Evolutionary conservation across 2,888 invertebrate genomes (phyloP).

Genomic region (Pandemis heparana): DNA sequence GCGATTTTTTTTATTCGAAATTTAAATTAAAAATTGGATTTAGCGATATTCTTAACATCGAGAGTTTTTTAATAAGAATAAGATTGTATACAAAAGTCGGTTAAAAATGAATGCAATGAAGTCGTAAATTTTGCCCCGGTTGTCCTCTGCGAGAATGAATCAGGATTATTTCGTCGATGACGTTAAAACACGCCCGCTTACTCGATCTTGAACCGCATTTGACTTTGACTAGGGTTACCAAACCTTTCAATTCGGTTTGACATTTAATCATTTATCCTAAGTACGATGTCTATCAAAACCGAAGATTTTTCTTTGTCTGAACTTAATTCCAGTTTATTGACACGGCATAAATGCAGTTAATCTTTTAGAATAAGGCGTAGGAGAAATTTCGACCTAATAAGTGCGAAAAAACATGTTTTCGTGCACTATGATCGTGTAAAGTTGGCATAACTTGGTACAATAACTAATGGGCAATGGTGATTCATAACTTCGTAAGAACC

Average conservation of each 20-base stretch:
- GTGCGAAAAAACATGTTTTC: too few species aligned
- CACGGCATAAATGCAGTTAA: too few species aligned
- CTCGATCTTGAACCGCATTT: slow-evolving; percentile 60
- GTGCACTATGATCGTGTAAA: too few species aligned
- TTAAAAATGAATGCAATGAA: slow-evolving; percentile 32
- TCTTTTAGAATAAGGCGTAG: too few species aligned
- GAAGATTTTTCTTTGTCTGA: neutral
- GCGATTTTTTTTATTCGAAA: too few species aligned
- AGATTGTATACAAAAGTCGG: slow-evolving; percentile 28
- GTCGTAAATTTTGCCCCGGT: slow-evolving; percentile 38
- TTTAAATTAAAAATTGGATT: neutral
- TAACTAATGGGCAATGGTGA: neutral
- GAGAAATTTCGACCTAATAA: too few species aligned
- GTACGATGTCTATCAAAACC: neutral
- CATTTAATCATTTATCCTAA: neutral
- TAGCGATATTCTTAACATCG: slow-evolving; percentile 21
- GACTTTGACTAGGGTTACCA: slow-evolving; percentile 42
- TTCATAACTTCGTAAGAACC: neutral
- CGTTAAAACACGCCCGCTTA: slow-evolving; percentile 55
- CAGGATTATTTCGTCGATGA: slow-evolving; percentile 76
- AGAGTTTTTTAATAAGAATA: slow-evolving; percentile 28
- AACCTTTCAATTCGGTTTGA: neutral
- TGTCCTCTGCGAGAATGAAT: slow-evolving; percentile 54
- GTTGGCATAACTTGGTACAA: too few species aligned
- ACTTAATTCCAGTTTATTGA: too few species aligned